Evolutionary conservation across 2,888 invertebrate genomes (phyloP).

Genomic region (Cryptus armator): DNA sequence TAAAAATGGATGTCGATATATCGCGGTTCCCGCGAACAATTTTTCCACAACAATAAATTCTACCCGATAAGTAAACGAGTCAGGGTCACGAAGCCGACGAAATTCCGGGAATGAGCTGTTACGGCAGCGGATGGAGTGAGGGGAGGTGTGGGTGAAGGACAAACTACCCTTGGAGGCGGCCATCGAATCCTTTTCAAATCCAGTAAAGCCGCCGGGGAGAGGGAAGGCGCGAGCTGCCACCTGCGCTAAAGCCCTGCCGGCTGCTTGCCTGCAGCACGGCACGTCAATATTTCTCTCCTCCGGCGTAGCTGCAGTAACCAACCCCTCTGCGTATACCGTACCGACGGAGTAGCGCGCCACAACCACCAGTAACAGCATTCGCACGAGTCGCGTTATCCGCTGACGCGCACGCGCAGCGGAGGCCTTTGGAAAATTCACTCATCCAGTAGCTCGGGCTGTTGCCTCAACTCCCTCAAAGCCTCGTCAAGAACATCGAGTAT

Average conservation of each 20-base stretch:
- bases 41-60: not conserved
- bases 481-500: slow-evolving; percentile 25
- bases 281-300: slow-evolving; percentile 79
- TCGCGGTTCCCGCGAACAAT: not conserved
- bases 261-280: slow-evolving; percentile 76
- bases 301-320: slow-evolving; percentile 75
- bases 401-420: slow-evolving; percentile 13
- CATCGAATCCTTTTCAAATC: slow-evolving; percentile 39
- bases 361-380: not conserved
- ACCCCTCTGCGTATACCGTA: slow-evolving; percentile 61
- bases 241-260: slow-evolving; percentile 78
- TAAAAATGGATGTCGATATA: too few relatives aligned
- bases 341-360: slow-evolving; percentile 57
- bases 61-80: slow-evolving; percentile 4
- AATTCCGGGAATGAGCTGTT: slow-evolving; percentile 31
- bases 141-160: not conserved
- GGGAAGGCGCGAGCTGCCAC: slow-evolving; percentile 73
- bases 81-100: slow-evolving; percentile 32
- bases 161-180: slow-evolving; percentile 20
- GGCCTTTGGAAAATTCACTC: not conserved
- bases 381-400: slow-evolving; percentile 27
- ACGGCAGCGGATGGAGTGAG: not conserved
- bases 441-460: slow-evolving; percentile 20
- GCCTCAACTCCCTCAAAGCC: slow-evolving; percentile 3
- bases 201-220: slow-evolving; percentile 5